These are phyloP conservation scores for Cryptophagus acutangulus DNA, from an alignment of 2,888 invertebrate genomes.

Conservation along the genomic window DNA sequence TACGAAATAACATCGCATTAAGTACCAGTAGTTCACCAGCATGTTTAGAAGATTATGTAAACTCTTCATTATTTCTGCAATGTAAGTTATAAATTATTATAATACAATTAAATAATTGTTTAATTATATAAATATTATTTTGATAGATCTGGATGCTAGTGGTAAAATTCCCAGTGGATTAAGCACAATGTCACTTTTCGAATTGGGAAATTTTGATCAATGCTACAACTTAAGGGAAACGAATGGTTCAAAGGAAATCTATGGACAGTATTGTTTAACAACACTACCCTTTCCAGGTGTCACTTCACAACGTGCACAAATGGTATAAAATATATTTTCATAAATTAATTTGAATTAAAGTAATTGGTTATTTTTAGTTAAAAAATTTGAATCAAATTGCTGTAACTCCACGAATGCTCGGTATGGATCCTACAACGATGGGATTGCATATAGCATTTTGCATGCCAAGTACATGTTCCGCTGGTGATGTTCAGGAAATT, in stretches of 20 bases:
- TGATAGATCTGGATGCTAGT: slow-evolving; percentile 8
- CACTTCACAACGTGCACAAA: neutral
- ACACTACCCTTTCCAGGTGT: neutral
- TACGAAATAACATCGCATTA: no score
- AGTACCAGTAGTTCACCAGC: no score
- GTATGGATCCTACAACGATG: neutral
- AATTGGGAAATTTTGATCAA: slow-evolving; percentile 16
- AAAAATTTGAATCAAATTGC: no score
- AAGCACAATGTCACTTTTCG: slow-evolving; percentile 5
- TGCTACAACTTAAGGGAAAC: slow-evolving; percentile 10
- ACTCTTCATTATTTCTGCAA: neutral
- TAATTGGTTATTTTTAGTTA: no score
- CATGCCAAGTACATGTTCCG: slow-evolving; percentile 7
- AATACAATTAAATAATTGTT: neutral
- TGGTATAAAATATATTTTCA: no score
- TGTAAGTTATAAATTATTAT: slow-evolving; percentile 2
- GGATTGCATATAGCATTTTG: slow-evolving; percentile 10
- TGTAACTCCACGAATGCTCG: neutral
- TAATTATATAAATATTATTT: neutral
- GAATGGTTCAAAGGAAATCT: neutral
- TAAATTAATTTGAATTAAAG: no score
- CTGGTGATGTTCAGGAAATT: slow-evolving; percentile 8
- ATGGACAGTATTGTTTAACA: slow-evolving; percentile 16
- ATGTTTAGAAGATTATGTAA: no score
- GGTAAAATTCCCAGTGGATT: slow-evolving; percentile 13